Percentiles rank a stretch among this genome's conserved stretches.
Conservation (phyloP, 2,797 vertebrate species). For the Eulemur coronatus region DNA sequence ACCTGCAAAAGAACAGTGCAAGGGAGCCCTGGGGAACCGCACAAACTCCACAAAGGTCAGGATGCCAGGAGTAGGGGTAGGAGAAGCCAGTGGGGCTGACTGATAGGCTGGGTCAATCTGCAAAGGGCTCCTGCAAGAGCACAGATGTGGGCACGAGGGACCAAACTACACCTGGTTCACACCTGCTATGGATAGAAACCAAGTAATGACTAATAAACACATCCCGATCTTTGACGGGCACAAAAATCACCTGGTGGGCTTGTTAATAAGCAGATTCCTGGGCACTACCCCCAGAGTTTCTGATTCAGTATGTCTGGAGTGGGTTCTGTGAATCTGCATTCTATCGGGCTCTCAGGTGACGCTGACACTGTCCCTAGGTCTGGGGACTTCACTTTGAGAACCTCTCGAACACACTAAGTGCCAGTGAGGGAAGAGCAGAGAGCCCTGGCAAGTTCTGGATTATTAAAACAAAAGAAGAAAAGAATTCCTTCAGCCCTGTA, state of each 20-base stretch:
- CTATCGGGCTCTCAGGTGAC: no score
- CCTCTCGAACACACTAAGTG: no score
- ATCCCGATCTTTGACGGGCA: no score
- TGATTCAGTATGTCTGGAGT: not conserved
- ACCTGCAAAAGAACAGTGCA: not conserved
- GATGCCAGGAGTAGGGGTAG: no score
- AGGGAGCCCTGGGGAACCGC: not conserved
- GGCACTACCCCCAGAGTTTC: not conserved
- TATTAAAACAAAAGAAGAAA: not conserved
- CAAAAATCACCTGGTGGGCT: not conserved
- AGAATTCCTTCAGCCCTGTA: not conserved
- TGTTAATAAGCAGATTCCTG: not conserved
- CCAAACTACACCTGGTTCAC: not conserved
- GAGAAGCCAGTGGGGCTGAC: not conserved
- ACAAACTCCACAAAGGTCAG: not conserved
- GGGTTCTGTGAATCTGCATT: not conserved
- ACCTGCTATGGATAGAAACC: not conserved
- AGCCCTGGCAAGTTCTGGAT: accelerated
- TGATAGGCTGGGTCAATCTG: not conserved
- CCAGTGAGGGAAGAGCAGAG: not conserved
- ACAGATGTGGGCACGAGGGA: not conserved
- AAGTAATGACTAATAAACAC: accelerated
- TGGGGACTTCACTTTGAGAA: not conserved
- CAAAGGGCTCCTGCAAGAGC: accelerated
- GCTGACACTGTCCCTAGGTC: no score